Evolutionary conservation across 2,797 vertebrate genomes (phyloP).

Genomic region (Steatocranus sp.): DNA sequence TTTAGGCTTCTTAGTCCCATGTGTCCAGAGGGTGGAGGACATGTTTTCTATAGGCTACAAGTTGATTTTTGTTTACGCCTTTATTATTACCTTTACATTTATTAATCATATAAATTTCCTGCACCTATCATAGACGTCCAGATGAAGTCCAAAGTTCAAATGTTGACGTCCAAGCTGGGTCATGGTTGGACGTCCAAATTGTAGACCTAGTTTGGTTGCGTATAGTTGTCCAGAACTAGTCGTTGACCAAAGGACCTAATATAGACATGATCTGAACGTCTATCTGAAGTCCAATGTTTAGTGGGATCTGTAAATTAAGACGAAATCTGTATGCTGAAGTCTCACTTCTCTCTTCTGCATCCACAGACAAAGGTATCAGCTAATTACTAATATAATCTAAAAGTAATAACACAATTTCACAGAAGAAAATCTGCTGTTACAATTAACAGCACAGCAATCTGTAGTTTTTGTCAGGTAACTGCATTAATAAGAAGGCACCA

Average conservation of each 20-base stretch:
- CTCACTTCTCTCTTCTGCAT: background rate
- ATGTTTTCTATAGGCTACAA: background rate
- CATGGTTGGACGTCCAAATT: background rate
- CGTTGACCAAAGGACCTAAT: background rate
- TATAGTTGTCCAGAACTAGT: background rate
- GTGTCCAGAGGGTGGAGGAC: background rate
- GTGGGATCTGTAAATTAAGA: background rate
- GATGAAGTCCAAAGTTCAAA: background rate
- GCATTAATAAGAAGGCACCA: background rate
- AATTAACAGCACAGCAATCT: background rate
- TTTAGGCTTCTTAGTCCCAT: background rate
- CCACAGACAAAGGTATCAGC: background rate
- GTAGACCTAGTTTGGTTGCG: background rate
- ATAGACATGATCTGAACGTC: background rate
- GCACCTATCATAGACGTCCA: background rate
- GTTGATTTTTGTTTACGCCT: background rate
- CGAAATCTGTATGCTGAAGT: background rate
- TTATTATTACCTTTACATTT: background rate
- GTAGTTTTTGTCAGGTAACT: background rate
- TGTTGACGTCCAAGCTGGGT: background rate
- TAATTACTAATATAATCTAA: background rate
- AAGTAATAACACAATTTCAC: background rate
- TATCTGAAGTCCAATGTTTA: background rate
- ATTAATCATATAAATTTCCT: background rate
- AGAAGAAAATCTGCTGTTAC: background rate